These are phyloP conservation scores for Thymallus thymallus DNA, from an alignment of 2,113 vertebrate species.

Conservation along the genomic window DNA sequence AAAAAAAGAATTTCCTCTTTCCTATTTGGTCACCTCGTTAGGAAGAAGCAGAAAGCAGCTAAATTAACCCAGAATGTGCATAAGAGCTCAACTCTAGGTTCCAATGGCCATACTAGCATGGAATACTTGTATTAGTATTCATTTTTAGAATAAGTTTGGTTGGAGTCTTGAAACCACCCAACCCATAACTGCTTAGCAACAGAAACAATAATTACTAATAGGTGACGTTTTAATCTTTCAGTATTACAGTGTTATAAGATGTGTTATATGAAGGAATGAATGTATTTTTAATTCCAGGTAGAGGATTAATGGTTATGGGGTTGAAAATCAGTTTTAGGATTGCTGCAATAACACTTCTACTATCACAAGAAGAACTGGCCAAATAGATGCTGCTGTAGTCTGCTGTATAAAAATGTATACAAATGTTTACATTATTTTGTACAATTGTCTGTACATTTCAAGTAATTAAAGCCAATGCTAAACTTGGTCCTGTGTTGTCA, in stretches of 20 bases:
- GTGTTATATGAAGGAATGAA: constrained; percentile 15
- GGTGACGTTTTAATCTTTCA: background rate
- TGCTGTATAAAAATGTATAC: too few relatives aligned
- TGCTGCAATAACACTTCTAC: too few relatives aligned
- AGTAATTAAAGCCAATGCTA: constrained; percentile 1
- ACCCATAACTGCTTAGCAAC: background rate
- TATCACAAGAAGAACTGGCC: background rate
- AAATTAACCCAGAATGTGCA: background rate
- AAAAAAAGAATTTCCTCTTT: background rate
- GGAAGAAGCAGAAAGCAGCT: background rate
- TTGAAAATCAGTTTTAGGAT: too few relatives aligned
- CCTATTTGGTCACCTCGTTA: background rate
- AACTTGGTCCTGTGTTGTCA: background rate
- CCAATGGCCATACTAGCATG: too few relatives aligned
- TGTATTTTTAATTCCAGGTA: constrained; percentile 36
- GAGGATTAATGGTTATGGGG: too few relatives aligned
- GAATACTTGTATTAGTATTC: too few relatives aligned
- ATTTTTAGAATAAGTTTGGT: background rate
- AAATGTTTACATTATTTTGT: background rate
- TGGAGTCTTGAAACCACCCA: background rate
- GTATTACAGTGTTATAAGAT: constrained; percentile 32
- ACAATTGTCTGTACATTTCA: constrained; percentile 8
- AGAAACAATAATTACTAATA: background rate
- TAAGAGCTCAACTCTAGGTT: background rate
- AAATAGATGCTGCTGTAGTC: too few relatives aligned